Conservation (phyloP, 2,113 vertebrate genomes). For the Capreolus pygargus region DNA sequence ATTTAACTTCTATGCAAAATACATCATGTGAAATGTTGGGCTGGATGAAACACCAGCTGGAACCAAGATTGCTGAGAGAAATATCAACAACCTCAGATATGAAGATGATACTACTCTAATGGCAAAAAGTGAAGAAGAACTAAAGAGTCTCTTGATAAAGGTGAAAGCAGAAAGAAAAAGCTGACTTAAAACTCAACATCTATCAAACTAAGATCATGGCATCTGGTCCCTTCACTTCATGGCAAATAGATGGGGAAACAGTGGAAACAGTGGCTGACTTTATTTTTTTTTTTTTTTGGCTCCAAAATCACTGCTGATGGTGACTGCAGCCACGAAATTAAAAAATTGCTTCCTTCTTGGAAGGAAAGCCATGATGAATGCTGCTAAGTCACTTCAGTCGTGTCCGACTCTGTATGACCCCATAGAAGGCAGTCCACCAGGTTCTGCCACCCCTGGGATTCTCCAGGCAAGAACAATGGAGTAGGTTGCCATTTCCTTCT, state of each 20-base stretch:
- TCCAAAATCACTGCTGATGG: not conserved
- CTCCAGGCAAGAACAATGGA: not conserved
- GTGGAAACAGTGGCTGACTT: not conserved
- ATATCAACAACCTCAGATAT: not conserved
- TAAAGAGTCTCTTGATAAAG: not conserved
- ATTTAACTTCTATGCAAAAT: not conserved
- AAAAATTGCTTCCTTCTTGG: not conserved
- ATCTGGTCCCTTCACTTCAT: not conserved
- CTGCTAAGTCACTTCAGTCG: not conserved
- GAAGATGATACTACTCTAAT: not conserved
- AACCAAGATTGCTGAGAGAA: not conserved
- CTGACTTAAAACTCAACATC: not conserved
- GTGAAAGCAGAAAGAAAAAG: not conserved
- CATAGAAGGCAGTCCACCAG: not conserved
- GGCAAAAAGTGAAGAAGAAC: not conserved
- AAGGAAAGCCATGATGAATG: not conserved
- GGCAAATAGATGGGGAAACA: not conserved
- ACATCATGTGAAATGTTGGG: not conserved
- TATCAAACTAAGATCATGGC: not conserved
- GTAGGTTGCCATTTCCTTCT: not conserved
- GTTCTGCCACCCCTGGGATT: not conserved
- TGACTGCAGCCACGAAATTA: not conserved
- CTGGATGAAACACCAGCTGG: not conserved
- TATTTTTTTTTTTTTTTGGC: not conserved
- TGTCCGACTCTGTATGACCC: fast-evolving